These are phyloP conservation scores for Leptopterna dolabrata DNA, from an alignment of 2,888 invertebrate species.

Conservation along the genomic window DNA sequence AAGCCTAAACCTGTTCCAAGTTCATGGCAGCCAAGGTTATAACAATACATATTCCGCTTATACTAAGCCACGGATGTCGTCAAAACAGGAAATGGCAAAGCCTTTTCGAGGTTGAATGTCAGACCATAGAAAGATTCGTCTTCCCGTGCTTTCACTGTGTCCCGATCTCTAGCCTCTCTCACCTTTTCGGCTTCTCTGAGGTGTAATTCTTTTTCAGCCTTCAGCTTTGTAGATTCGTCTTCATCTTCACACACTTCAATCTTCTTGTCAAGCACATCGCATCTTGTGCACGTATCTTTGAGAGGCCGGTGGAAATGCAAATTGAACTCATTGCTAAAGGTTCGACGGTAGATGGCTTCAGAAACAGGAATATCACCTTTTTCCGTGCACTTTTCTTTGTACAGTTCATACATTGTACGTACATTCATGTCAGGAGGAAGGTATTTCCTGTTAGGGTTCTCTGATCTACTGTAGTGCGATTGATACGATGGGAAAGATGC, in stretches of 20 bases:
- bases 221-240: not conserved
- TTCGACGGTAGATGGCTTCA: constrained; percentile 60
- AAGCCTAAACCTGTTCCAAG: constrained; percentile 63
- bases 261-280: constrained; percentile 57
- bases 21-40: constrained; percentile 64
- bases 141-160: not conserved
- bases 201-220: not conserved
- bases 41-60: constrained; percentile 63
- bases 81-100: constrained; percentile 44
- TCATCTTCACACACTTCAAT: not conserved
- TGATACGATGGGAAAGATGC: constrained; percentile 54
- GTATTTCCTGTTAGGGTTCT: constrained; percentile 57
- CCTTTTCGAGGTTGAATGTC: constrained; percentile 38
- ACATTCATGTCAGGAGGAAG: constrained; percentile 52
- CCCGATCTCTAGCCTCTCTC: not conserved
- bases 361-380: constrained; percentile 42
- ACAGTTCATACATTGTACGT: constrained; percentile 55
- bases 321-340: constrained; percentile 59
- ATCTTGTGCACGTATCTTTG: constrained; percentile 58
- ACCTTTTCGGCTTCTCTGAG: not conserved
- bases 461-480: constrained; percentile 56
- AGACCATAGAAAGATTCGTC: constrained; percentile 42
- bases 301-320: constrained; percentile 59
- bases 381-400: constrained; percentile 43
- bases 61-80: constrained; percentile 61